These are phyloP conservation scores for Ascaphus truei DNA, from an alignment of 2,113 vertebrate genomes.

Conservation along the genomic window DNA sequence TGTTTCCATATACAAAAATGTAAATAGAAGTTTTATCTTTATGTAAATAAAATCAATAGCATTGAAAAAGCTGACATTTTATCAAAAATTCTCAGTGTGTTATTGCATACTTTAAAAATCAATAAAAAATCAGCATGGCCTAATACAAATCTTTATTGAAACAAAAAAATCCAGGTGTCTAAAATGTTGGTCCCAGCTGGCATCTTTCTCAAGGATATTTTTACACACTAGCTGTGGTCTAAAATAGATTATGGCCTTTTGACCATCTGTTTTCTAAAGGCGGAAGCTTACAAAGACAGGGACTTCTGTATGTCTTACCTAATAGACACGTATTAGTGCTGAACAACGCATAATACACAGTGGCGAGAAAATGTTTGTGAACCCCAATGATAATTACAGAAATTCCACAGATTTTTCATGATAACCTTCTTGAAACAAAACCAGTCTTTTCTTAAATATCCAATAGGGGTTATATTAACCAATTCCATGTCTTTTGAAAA, in stretches of 20 bases:
- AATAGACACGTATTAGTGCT: no score
- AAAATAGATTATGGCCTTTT: constrained; percentile 32
- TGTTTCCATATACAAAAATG: constrained; percentile 6
- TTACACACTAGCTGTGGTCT: not conserved
- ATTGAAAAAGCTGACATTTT: not conserved
- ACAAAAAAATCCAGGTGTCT: constrained; percentile 28
- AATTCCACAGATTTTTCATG: no score
- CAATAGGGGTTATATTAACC: no score
- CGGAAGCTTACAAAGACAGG: not conserved
- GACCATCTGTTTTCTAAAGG: constrained; percentile 29
- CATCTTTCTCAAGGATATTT: constrained; percentile 19
- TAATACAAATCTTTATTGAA: constrained; percentile 21
- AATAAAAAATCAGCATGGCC: constrained; percentile 12
- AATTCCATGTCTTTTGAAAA: no score
- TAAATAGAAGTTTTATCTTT: constrained; percentile 9
- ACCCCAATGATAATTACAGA: no score
- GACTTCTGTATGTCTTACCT: not conserved
- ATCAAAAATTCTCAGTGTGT: constrained; percentile 18
- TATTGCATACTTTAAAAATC: not conserved
- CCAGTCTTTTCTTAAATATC: no score
- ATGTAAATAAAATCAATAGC: constrained; percentile 2
- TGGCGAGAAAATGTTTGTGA: no score
- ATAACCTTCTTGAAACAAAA: no score
- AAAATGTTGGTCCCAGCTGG: constrained; percentile 17
- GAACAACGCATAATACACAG: no score